Evolutionary conservation across 1,140 invertebrate genomes (phyloP), one percentile per base, ranked within the genome.

Genomic region (Acromyrmex heyeri): DNA sequence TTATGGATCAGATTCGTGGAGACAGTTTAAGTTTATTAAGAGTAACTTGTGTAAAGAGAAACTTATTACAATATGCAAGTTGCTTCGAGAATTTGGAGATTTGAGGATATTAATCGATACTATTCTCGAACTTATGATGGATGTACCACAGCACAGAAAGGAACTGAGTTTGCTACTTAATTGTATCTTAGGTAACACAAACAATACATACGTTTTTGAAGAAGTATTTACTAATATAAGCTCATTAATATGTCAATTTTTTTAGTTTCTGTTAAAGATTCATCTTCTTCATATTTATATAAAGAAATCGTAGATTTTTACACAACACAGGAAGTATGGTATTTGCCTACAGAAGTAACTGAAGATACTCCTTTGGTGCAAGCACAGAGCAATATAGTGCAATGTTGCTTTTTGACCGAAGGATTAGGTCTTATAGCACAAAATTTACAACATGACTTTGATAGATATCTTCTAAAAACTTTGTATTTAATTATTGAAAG

Each of bases 401-500:
- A 96, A 77, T 93, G 95, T 82, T 97, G 97, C 91, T 93, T 97
- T 24, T 93, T 97, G 88, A 95, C 96, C 0, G 97, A 97, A 94
- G 97, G 97, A 8, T 91, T 97, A 10, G 97, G 96, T 2, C 93
- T 95, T 82, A 94, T 97, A 76, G 96, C 97, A 2, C 85, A 89
- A 21, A 91, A 93, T 38, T 92, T 97, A 1, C 88, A 93, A 65
- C 44, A 87, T 0, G 85, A 95, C 3, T 97, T 96, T 93, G 94
- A 96, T 57, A 93, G 92, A 18, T 96, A 96, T 94, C 90, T 97
- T 65, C 87, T 97, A 24, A 96, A 96, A 90, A 96, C 96, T 7
- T 92, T 97, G n/a, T 97, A 97, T 88, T 90, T 96, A n/a, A 90
- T 97, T 24, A 94, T 97, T 77, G 97, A 97, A 95, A 95, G 96